Evolutionary conservation across 2,888 invertebrate genomes (phyloP).

Genomic region (Leptopilina myrica): DNA sequence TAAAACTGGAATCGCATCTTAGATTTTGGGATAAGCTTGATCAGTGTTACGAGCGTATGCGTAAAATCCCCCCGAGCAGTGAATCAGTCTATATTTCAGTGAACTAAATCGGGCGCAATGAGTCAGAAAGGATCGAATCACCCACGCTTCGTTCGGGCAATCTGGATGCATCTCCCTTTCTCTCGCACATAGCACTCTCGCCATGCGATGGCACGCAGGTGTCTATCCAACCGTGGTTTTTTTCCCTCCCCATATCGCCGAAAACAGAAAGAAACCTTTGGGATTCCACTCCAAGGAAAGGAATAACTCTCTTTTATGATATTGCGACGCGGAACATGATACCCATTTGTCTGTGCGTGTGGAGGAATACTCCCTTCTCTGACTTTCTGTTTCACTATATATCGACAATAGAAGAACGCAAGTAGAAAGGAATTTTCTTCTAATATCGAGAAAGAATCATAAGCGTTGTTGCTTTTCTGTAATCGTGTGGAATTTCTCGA

Average conservation of each 20-base stretch:
- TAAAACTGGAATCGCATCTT: constrained; percentile 39
- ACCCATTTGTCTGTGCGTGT: constrained; percentile 10
- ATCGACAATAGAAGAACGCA: not conserved
- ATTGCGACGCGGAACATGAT: constrained; percentile 33
- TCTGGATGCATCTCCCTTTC: constrained; percentile 54
- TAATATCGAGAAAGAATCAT: not conserved
- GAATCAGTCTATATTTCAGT: constrained; percentile 64
- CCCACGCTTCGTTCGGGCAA: constrained; percentile 62
- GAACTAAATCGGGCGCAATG: constrained; percentile 70
- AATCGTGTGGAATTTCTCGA: not conserved
- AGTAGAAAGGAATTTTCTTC: constrained; percentile 11
- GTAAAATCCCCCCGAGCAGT: constrained; percentile 50
- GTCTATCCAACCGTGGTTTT: constrained; percentile 65
- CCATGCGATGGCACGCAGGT: constrained; percentile 59
- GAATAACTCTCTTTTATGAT: constrained; percentile 40
- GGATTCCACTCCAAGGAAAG: constrained; percentile 25
- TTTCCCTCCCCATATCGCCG: constrained; percentile 6
- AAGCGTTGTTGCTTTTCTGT: not conserved
- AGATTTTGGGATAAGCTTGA: constrained; percentile 15
- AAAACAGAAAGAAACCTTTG: constrained; percentile 8
- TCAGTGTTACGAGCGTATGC: constrained; percentile 48
- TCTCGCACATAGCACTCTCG: constrained; percentile 11
- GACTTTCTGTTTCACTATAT: not conserved
- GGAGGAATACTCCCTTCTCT: constrained; percentile 10
- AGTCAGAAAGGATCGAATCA: constrained; percentile 72